These are phyloP conservation scores for Cyrtonyx montezumae DNA, from an alignment of 2,113 vertebrate genomes.

Conservation along the genomic window DNA sequence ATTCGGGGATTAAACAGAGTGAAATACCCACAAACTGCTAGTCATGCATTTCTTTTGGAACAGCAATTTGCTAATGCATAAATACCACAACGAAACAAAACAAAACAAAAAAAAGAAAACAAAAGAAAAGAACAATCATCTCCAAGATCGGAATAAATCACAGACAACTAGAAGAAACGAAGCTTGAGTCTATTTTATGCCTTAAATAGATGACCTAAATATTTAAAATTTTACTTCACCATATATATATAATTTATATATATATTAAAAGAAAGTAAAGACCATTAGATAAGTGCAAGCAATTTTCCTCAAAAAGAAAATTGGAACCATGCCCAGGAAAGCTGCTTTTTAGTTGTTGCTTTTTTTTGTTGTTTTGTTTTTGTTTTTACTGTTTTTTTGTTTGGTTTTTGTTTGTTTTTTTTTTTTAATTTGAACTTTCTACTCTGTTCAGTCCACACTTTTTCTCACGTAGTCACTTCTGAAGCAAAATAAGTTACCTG, in stretches of 20 bases:
- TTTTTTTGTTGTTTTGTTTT: background rate
- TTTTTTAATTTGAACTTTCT: background rate
- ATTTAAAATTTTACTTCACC: conserved; percentile 75
- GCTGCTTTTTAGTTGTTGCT: conserved; percentile 20
- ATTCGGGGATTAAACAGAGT: conserved; percentile 56
- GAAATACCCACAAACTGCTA: conserved; percentile 67
- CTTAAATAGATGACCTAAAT: conserved; percentile 79
- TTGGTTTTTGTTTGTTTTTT: background rate
- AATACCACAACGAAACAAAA: conserved; percentile 71
- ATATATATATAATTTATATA: conserved; percentile 73
- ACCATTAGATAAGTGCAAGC: conserved; percentile 73
- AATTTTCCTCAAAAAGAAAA: conserved; percentile 73
- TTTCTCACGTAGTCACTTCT: conserved; percentile 20
- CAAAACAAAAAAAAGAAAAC: background rate
- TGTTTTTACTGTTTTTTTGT: background rate
- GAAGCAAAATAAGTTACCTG: conserved; percentile 56
- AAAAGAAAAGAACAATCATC: conserved; percentile 23
- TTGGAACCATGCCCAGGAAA: conserved; percentile 73
- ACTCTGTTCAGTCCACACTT: conserved; percentile 22
- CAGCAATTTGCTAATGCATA: conserved; percentile 66
- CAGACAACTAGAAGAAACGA: conserved; percentile 71
- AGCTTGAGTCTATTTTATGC: conserved; percentile 69
- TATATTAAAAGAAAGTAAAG: conserved; percentile 69
- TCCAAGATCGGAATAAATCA: conserved; percentile 63
- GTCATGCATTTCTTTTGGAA: conserved; percentile 74